A percentile compares a stretch with the other conserved stretches of the same genome.
These are phyloP conservation scores for Autographa gamma DNA, from an alignment of 2,888 invertebrate species.

Conservation along the genomic window DNA sequence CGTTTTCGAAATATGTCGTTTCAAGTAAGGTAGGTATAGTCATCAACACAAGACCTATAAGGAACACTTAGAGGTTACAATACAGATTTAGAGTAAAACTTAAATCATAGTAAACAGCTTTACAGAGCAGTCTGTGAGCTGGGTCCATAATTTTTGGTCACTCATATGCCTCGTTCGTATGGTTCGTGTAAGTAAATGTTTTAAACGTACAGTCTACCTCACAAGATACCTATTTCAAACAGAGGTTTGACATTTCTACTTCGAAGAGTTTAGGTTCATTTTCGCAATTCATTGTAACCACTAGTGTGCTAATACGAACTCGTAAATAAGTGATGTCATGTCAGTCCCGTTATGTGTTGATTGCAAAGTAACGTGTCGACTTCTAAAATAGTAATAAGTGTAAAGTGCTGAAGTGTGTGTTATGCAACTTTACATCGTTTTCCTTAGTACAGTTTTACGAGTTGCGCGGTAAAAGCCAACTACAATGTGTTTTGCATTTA, in stretches of 20 bases:
- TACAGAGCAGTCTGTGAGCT: too few relatives aligned
- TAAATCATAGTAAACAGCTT: too few relatives aligned
- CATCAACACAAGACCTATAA: too few relatives aligned
- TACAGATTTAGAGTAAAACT: too few relatives aligned
- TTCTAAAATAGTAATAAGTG: constrained; percentile 38
- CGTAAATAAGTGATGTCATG: constrained; percentile 1
- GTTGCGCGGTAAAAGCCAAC: constrained; percentile 49
- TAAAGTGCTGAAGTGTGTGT: constrained; percentile 32
- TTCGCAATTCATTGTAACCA: background rate
- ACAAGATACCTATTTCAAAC: too few relatives aligned
- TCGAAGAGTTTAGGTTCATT: background rate
- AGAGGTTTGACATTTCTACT: background rate
- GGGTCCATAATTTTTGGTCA: too few relatives aligned
- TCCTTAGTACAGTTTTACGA: constrained; percentile 53
- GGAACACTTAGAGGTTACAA: too few relatives aligned
- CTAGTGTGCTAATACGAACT: background rate
- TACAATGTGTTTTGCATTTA: constrained; percentile 55
- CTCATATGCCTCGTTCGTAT: too few relatives aligned
- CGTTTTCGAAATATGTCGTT: too few relatives aligned
- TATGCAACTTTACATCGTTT: constrained; percentile 34
- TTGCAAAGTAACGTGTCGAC: constrained; percentile 13
- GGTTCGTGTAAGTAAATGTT: too few relatives aligned
- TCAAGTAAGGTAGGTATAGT: too few relatives aligned
- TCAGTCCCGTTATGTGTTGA: background rate
- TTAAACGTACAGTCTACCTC: background rate